Percentiles rank a stretch among this genome's conserved stretches.
These are phyloP conservation scores for Dicrurus megarhynchus DNA, from an alignment of 2,113 vertebrate species.

Conservation along the genomic window DNA sequence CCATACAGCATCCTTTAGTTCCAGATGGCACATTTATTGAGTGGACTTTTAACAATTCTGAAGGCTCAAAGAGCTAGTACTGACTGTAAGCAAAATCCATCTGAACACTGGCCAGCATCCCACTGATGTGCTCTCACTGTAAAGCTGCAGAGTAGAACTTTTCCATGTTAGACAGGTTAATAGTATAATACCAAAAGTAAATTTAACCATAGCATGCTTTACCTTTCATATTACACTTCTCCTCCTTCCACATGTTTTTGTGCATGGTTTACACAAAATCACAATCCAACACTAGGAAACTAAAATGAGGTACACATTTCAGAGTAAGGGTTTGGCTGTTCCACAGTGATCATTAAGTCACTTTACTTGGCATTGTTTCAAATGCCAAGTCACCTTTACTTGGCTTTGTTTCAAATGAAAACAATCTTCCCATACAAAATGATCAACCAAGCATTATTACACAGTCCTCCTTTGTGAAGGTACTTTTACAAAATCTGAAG, in stretches of 20 bases:
- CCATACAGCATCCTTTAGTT: not conserved
- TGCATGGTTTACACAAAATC: not conserved
- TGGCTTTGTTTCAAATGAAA: not conserved
- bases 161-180: not conserved
- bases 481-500: not conserved
- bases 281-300: not conserved
- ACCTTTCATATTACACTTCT: not conserved
- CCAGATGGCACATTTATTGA: not conserved
- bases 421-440: not conserved
- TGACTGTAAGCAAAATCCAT: not conserved
- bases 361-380: not conserved
- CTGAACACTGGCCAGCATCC: not conserved
- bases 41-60: not conserved
- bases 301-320: not conserved
- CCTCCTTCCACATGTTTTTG: not conserved
- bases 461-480: not conserved
- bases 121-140: not conserved
- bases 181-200: not conserved
- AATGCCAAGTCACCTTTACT: not conserved
- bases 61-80: not conserved
- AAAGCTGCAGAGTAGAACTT: not conserved
- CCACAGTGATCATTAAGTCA: not conserved
- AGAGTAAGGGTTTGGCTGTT: not conserved
- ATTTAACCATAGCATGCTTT: not conserved
- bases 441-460: not conserved